These are phyloP conservation scores for Sylvicola fuscatus DNA, from an alignment of 2,888 invertebrate species.

Conservation along the genomic window DNA sequence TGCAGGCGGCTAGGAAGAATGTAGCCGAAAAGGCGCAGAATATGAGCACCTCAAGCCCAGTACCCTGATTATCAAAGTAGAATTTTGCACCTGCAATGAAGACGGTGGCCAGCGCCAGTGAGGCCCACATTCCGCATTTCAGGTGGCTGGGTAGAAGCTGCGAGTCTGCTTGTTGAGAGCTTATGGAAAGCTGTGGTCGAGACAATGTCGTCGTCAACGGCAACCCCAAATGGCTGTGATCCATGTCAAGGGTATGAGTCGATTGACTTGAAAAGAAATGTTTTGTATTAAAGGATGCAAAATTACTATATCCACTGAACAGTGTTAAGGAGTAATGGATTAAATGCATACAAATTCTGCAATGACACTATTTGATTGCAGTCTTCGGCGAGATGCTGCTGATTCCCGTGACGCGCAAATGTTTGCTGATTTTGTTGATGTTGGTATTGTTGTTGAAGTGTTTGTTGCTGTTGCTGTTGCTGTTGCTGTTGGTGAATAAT, in stretches of 20 bases:
- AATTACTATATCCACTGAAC: too few species aligned
- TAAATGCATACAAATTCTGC: not conserved
- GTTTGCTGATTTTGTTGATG: conserved; percentile 6
- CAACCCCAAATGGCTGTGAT: too few species aligned
- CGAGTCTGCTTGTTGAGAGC: conserved; percentile 5
- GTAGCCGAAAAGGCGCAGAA: conserved; percentile 41
- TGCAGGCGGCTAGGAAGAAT: conserved; percentile 40
- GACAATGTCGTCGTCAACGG: too few species aligned
- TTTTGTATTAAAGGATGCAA: too few species aligned
- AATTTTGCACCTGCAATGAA: conserved; percentile 34
- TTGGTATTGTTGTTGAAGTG: conserved; percentile 6
- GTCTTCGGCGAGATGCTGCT: not conserved
- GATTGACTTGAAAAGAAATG: too few species aligned
- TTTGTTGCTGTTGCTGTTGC: conserved; percentile 3
- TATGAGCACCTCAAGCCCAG: conserved; percentile 37
- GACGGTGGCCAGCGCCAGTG: conserved; percentile 44
- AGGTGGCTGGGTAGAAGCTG: conserved; percentile 35
- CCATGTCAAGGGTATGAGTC: too few species aligned
- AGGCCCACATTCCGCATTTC: conserved; percentile 50
- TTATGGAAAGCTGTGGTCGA: too few species aligned
- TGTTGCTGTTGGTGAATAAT: conserved; percentile 7
- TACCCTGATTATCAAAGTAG: conserved; percentile 17
- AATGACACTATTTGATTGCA: not conserved
- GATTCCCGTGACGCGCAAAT: not conserved
- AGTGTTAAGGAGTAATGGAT: too few species aligned